phyloP scores from a whole-genome alignment of 2,113 vertebrate genomes.

The Saimiri boliviensis region DNA sequence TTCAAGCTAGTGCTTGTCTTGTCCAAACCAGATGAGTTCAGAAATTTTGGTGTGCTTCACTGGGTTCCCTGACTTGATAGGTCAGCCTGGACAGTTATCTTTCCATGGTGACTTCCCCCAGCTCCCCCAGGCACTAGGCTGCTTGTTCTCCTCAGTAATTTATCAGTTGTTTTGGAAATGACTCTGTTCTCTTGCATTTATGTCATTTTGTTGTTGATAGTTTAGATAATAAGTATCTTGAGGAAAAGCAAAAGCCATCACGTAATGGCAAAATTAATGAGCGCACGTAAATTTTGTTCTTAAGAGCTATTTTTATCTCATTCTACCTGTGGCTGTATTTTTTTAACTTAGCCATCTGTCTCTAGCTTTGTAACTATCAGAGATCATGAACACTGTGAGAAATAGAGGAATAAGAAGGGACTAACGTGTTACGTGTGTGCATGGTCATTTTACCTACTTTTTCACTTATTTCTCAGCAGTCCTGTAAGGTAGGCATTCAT shows the following conservation, averaged over 20 bases:
- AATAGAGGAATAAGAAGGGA: not conserved
- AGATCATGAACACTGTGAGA: not conserved
- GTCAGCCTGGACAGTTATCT: not conserved
- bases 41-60: not conserved
- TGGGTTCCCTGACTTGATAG: not conserved
- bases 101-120: too few relatives aligned
- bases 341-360: not conserved
- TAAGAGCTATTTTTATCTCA: constrained; percentile 28
- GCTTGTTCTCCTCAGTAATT: not conserved
- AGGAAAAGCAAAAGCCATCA: not conserved
- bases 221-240: not conserved
- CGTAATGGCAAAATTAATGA: not conserved
- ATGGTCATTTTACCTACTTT: not conserved
- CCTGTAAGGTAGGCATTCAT: not conserved
- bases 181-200: not conserved
- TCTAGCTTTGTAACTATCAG: not conserved
- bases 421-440: not conserved
- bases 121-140: not conserved
- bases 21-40: not conserved
- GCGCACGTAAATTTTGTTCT: not conserved
- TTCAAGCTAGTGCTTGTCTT: not conserved
- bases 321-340: not conserved
- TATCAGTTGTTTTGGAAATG: not conserved
- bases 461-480: not conserved
- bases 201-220: not conserved